Conservation (phyloP, 2,797 vertebrate genomes). For the Phoxinus dragarum region DNA sequence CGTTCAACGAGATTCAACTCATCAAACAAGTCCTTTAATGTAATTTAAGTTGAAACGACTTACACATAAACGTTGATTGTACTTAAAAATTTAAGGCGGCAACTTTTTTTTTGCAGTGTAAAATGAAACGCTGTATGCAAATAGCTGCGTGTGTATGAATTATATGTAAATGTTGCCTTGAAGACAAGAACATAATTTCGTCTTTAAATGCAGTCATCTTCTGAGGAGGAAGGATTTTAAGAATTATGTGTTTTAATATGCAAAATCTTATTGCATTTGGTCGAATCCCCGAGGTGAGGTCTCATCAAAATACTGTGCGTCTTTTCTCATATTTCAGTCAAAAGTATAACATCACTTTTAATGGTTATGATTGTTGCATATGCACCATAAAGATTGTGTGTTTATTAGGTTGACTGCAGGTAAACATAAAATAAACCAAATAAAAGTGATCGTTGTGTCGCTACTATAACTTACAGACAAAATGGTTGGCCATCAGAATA, state of each 20-base stretch:
- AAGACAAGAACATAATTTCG: background rate
- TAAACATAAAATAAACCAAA: background rate
- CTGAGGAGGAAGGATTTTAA: background rate
- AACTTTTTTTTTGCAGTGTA: no score
- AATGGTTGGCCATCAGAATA: background rate
- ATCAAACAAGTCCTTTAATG: no score
- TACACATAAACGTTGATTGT: no score
- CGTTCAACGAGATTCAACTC: no score
- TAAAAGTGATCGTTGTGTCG: slow-evolving; percentile 40
- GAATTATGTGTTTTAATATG: background rate
- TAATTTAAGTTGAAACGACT: no score
- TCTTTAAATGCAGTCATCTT: background rate
- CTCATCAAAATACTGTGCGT: background rate
- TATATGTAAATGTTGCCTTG: background rate
- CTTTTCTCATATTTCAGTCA: background rate
- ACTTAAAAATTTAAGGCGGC: no score
- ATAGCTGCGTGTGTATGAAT: no score
- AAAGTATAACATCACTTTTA: background rate
- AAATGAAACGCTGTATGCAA: background rate
- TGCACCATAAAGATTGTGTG: background rate
- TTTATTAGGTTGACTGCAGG: slow-evolving; percentile 15
- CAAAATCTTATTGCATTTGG: background rate
- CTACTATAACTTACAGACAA: slow-evolving; percentile 44
- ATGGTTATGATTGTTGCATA: background rate
- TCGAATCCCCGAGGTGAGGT: background rate